Percentiles rank a stretch among this genome's conserved stretches.
Conservation (phyloP, 2,888 invertebrate species). For the Patella depressa region DNA sequence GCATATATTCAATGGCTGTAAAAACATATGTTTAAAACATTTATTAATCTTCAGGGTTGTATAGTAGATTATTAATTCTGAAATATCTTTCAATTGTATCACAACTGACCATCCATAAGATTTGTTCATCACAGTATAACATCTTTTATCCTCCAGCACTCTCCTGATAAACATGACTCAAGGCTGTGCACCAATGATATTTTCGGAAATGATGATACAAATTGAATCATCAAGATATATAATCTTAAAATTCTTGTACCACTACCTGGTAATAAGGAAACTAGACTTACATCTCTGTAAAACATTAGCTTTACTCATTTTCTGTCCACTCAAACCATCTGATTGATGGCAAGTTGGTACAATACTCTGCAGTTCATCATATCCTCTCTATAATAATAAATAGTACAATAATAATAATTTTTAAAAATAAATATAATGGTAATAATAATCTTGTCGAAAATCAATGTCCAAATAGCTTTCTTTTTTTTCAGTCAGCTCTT, state of each 20-base stretch:
- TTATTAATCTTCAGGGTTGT: neutral
- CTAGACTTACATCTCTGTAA: constrained; percentile 82
- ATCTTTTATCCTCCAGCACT: too few relatives aligned
- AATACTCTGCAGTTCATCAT: constrained; percentile 91
- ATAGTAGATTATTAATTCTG: neutral
- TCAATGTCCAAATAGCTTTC: neutral
- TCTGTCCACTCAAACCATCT: constrained; percentile 85
- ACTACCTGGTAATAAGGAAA: too few relatives aligned
- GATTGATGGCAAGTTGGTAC: constrained; percentile 95
- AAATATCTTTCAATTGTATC: neutral
- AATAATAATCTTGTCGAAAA: neutral
- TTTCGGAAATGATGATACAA: too few relatives aligned
- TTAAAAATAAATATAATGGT: too few relatives aligned
- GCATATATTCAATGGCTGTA: constrained; percentile 74
- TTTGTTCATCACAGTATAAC: too few relatives aligned
- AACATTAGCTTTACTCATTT: constrained; percentile 95
- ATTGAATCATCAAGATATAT: too few relatives aligned
- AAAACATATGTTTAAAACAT: constrained; percentile 21
- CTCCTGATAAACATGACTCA: too few relatives aligned
- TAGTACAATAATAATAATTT: neutral
- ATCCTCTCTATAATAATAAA: constrained; percentile 79
- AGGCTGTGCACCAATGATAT: too few relatives aligned
- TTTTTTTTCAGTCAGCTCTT: too few relatives aligned
- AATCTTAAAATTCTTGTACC: too few relatives aligned
- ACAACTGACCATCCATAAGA: too few relatives aligned